These are phyloP conservation scores for Siphonodentalium dalli DNA, from an alignment of 2,888 invertebrate species.

Conservation along the genomic window DNA sequence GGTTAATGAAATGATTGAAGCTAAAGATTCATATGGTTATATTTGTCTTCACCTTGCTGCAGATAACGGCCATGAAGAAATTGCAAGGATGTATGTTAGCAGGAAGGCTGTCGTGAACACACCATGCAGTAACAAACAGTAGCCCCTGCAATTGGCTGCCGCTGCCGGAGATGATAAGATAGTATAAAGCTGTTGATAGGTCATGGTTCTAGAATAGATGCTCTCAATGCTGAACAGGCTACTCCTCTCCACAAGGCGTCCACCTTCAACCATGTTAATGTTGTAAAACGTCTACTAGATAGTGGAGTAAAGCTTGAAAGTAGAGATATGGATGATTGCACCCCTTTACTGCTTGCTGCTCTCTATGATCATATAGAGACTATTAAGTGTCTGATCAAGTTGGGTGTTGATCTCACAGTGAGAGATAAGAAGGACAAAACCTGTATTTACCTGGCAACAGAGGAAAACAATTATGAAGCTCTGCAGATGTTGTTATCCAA, in stretches of 20 bases:
- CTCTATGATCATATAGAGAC: conserved; percentile 62
- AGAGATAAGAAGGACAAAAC: conserved; percentile 66
- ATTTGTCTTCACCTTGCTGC: no score
- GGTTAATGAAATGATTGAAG: no score
- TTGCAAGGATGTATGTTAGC: no score
- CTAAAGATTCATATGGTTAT: no score
- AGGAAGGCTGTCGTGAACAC: conserved; percentile 79
- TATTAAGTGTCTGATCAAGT: conserved; percentile 58
- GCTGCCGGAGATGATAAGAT: conserved; percentile 59
- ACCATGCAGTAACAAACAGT: conserved; percentile 77
- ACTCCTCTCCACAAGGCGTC: conserved; percentile 67
- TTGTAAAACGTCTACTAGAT: conserved; percentile 62
- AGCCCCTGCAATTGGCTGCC: conserved; percentile 81
- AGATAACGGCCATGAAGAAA: no score
- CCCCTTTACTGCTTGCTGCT: conserved; percentile 66
- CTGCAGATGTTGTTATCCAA: conserved; percentile 60
- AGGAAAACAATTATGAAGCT: conserved; percentile 63
- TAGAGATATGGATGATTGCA: conserved; percentile 65
- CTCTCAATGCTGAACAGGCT: conserved; percentile 62
- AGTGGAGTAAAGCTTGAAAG: conserved; percentile 63
- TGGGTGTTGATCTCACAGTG: conserved; percentile 60
- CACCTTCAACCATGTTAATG: conserved; percentile 59
- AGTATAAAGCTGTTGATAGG: conserved; percentile 56
- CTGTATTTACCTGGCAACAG: conserved; percentile 65
- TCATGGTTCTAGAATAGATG: conserved; percentile 64